A percentile compares a stretch with the other conserved stretches of the same genome.
Evolutionary conservation across 2,888 invertebrate genomes (phyloP).

Genomic region (Allophyes oxyacanthae): DNA sequence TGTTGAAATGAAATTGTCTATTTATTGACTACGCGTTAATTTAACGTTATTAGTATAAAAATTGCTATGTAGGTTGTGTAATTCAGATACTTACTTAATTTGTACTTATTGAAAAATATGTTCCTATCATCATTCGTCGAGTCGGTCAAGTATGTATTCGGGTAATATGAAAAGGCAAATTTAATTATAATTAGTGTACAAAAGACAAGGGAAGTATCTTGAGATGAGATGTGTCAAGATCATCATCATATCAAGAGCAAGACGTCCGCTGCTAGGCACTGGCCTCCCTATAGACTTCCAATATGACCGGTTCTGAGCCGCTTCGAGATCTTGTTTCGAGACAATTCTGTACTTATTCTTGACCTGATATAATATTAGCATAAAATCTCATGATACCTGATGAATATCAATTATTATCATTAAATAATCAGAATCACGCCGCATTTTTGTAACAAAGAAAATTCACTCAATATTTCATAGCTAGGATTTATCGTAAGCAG

Average conservation of each 20-base stretch:
- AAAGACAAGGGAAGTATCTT: constrained; percentile 6
- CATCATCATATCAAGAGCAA: too few species aligned
- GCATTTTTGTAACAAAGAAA: constrained; percentile 2
- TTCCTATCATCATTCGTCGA: constrained; percentile 10
- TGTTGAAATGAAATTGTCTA: constrained; percentile 24
- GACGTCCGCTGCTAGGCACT: neutral
- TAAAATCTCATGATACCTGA: too few species aligned
- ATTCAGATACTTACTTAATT: constrained; percentile 8
- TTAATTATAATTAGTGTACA: neutral
- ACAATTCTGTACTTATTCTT: too few species aligned
- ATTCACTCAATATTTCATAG: constrained; percentile 4
- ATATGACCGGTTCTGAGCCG: too few species aligned
- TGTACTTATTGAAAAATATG: constrained; percentile 18
- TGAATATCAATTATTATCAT: too few species aligned
- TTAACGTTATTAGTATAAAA: constrained; percentile 24
- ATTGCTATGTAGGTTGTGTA: constrained; percentile 23
- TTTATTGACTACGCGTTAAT: constrained; percentile 15
- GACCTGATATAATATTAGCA: too few species aligned
- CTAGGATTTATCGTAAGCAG: constrained; percentile 1
- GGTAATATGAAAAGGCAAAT: constrained; percentile 2
- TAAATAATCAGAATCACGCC: too few species aligned
- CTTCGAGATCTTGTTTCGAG: too few species aligned
- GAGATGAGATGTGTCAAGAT: too few species aligned
- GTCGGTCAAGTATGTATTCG: constrained; percentile 46
- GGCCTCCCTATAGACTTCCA: too few species aligned